A percentile compares a stretch with the other conserved stretches of the same genome.
Evolutionary conservation across 2,888 invertebrate species (phyloP).

Genomic region (Aphrophora alni): DNA sequence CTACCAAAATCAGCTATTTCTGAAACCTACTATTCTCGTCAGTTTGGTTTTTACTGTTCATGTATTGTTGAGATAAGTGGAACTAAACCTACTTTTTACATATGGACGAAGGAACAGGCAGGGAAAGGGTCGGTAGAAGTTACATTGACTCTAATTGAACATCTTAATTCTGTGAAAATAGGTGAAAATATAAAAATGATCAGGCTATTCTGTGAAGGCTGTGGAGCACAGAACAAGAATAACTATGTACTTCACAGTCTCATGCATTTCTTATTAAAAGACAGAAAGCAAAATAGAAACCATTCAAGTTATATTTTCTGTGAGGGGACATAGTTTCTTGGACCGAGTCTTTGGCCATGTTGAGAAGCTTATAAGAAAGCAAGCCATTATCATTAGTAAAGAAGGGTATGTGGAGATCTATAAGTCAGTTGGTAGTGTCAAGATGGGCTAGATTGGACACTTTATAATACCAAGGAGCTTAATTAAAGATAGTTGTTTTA

Average conservation of each 20-base stretch:
- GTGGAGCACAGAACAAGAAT: slow-evolving; percentile 1
- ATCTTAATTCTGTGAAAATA: background rate
- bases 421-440: background rate
- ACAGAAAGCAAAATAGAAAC: background rate
- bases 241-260: background rate
- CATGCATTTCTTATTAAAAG: background rate
- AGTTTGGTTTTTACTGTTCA: background rate
- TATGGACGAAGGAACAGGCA: slow-evolving; percentile 13
- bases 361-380: slow-evolving; percentile 1
- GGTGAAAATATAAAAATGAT: background rate
- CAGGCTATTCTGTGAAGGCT: slow-evolving; percentile 4
- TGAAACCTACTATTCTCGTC: background rate
- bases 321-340: background rate
- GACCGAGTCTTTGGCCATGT: background rate
- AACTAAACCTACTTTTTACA: background rate
- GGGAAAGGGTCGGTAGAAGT: background rate
- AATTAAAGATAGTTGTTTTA: background rate
- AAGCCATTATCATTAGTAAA: background rate
- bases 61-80: background rate
- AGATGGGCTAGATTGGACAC: slow-evolving; percentile 10
- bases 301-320: background rate
- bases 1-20: background rate
- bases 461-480: background rate
- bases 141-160: background rate
- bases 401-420: slow-evolving; percentile 6